Base-by-base conservation (phyloP, 2,113 vertebrate genomes). In the Perccottus glenii region DNA sequence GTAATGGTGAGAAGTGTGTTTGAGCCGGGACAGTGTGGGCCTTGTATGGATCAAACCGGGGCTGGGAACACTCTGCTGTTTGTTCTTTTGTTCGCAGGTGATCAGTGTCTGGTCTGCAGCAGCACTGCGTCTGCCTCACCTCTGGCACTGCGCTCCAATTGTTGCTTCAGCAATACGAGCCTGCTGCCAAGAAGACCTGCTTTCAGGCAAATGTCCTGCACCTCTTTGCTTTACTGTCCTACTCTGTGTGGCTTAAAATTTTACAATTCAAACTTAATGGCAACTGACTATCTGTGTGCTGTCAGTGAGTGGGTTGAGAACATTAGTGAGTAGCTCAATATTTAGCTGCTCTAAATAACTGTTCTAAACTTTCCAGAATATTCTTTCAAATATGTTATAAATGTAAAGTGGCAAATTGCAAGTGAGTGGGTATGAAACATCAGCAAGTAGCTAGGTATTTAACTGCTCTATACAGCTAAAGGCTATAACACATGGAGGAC, bases 21-120 rank as follows among this genome's bases (percentile, higher is more conserved):
- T 9, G 64, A 44, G 46, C 36, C 9, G 51, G 9, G 78, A 65
- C 59, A 27, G 57, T 14, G 49, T 35, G 63, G 15, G 14, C 49
- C 6, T 43, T 61, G 73, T 69, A 3, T n/a, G 47, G 60, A 83
- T 57, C 59, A 82, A 78, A 72, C 36, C 59, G 44, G 11, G 64
- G 78, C 67, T 64, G 58, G 40, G 68, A 75, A 60, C 74, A 33
- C 19, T 44, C 51, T 15, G 6, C 15, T 14, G 47, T 86, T 82
- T 85, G 79, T 80, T 87, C 85, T 69, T 69, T 87, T 87, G 82
- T 87, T 63, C 75, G 52, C 72, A 65, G 66, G 84, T 71, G 84
- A 83, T 86, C 77, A 9, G 69, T 78, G 83, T 86, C 78, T 64
- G 60, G 75, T 81, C 83, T 52, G 70, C 75, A 75, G 87, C 83